Percentiles rank a stretch among this genome's conserved stretches.
Evolutionary conservation across 2,113 vertebrate genomes (phyloP).

Genomic region (Heterochromis multidens): DNA sequence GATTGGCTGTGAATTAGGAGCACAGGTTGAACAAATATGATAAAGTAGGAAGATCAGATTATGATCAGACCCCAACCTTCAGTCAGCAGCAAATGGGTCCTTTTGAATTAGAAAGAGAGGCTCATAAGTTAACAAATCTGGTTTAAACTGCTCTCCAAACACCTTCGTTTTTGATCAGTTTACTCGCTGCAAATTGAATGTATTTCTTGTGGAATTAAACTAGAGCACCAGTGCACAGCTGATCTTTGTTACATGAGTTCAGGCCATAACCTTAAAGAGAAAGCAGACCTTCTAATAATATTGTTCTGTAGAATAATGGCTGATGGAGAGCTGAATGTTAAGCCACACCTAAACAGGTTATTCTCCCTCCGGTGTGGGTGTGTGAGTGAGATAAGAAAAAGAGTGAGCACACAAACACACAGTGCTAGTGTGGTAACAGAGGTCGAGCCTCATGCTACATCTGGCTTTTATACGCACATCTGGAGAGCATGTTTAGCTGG

Average conservation of each 20-base stretch:
- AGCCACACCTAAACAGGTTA: conserved; percentile 60
- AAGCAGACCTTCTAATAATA: background rate
- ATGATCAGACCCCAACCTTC: too few species aligned
- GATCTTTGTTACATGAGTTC: background rate
- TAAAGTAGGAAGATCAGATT: too few species aligned
- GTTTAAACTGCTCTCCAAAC: background rate
- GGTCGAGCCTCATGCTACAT: background rate
- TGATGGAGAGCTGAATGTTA: background rate
- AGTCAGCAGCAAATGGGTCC: too few species aligned
- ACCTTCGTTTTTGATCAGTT: background rate
- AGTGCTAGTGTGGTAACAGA: background rate
- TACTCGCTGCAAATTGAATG: too few species aligned
- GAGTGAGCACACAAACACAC: background rate
- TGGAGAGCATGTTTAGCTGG: conserved; percentile 13
- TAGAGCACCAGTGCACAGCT: background rate
- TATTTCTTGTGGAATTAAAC: background rate
- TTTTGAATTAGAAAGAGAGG: background rate
- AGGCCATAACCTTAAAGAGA: background rate
- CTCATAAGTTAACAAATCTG: accelerated
- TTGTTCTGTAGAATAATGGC: background rate
- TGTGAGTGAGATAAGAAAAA: background rate
- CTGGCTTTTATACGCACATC: conserved; percentile 16
- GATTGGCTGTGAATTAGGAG: background rate
- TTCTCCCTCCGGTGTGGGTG: conserved; percentile 10
- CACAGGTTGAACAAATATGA: background rate